Percentiles rank a stretch among this genome's conserved stretches.
Evolutionary conservation across 2,113 vertebrate species (phyloP).

Genomic region (Pygoscelis adeliae): DNA sequence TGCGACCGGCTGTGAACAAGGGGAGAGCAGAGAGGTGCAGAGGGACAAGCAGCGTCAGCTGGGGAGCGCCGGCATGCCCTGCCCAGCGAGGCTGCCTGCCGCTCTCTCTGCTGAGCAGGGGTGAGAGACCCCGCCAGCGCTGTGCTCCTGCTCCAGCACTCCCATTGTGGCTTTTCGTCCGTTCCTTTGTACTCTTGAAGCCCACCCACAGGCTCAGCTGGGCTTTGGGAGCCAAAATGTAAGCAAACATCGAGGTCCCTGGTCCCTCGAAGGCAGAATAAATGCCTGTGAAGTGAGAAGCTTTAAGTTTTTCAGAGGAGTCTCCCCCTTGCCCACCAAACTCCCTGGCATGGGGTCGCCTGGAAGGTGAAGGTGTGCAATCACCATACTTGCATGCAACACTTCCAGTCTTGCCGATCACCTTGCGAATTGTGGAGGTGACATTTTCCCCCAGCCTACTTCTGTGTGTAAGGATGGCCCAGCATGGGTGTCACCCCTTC

Average conservation of each 20-base stretch:
- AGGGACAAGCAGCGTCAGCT: neutral
- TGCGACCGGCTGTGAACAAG: rapidly evolving
- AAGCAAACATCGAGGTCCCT: rapidly evolving
- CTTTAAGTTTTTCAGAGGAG: neutral
- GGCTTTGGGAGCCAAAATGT: neutral
- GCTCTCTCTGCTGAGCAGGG: neutral
- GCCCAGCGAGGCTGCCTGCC: neutral
- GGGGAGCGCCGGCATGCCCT: rapidly evolving
- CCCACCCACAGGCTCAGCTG: neutral
- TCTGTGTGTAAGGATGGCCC: neutral
- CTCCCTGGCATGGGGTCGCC: neutral
- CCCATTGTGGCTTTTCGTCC: neutral
- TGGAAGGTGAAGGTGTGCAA: neutral
- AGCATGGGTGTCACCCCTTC: neutral
- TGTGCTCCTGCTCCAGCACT: neutral
- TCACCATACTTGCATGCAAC: neutral
- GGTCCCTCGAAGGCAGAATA: neutral
- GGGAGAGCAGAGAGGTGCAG: neutral
- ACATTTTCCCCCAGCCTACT: neutral
- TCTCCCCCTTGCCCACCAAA: neutral
- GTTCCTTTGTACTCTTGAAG: neutral
- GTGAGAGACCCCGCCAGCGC: neutral
- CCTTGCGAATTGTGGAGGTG: neutral
- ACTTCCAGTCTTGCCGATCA: neutral
- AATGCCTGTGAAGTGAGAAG: neutral